phyloP scores from a whole-genome alignment of 2,888 invertebrate species.

The Papilio protenor region DNA sequence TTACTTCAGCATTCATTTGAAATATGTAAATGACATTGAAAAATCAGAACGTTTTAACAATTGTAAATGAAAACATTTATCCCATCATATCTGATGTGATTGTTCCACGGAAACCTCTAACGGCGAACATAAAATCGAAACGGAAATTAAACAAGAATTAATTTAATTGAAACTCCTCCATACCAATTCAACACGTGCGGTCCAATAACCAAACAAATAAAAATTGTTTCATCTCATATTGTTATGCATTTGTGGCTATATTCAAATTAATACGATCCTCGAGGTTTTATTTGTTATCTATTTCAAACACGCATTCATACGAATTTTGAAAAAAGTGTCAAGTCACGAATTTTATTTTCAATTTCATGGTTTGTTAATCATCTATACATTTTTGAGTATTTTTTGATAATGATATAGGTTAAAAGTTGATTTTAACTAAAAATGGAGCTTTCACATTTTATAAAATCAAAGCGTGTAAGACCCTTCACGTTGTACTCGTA shows the following conservation, averaged over 20 bases:
- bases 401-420: too few relatives aligned
- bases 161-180: constrained; percentile 81
- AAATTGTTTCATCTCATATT: constrained; percentile 78
- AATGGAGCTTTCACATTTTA: neutral
- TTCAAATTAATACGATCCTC: constrained; percentile 73
- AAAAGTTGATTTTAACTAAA: too few relatives aligned
- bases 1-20: neutral
- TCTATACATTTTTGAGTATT: too few relatives aligned
- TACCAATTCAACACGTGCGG: constrained; percentile 80
- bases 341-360: neutral
- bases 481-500: constrained; percentile 49
- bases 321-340: neutral
- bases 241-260: constrained; percentile 74
- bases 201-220: constrained; percentile 80
- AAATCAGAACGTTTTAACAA: constrained; percentile 55
- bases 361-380: neutral
- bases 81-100: constrained; percentile 53
- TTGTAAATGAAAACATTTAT: constrained; percentile 62
- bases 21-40: neutral
- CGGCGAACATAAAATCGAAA: constrained; percentile 62
- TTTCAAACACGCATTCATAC: neutral
- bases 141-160: constrained; percentile 75
- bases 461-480: neutral
- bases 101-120: constrained; percentile 59
- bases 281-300: constrained; percentile 53